A percentile compares a stretch with the other conserved stretches of the same genome.
Conservation (phyloP, 2,888 invertebrate genomes). For the Hoplodrina blanda region DNA sequence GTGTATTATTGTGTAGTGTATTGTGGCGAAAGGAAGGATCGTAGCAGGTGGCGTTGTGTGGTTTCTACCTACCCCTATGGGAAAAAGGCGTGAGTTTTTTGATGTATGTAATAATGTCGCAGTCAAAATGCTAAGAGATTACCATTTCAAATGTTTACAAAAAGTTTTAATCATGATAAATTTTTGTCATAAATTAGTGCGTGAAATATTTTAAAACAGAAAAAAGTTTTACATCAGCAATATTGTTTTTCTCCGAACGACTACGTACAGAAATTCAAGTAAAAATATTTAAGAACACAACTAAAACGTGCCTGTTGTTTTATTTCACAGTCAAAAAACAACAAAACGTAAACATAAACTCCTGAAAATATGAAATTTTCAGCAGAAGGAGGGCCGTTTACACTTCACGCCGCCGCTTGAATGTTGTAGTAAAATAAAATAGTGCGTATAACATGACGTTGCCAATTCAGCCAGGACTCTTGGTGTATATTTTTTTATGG, state of each 20-base stretch:
- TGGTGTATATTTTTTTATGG: slow-evolving; percentile 44
- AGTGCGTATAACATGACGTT: slow-evolving; percentile 53
- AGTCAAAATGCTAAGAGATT: neutral
- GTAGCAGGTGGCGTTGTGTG: too few species aligned
- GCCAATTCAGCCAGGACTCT: slow-evolving; percentile 41
- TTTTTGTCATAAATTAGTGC: neutral
- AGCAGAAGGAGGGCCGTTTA: slow-evolving; percentile 30
- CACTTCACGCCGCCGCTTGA: slow-evolving; percentile 41
- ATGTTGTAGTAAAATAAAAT: slow-evolving; percentile 61
- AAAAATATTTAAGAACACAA: slow-evolving; percentile 8
- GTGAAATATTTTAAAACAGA: neutral
- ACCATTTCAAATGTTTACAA: neutral
- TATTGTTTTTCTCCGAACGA: neutral
- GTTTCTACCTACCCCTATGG: too few species aligned
- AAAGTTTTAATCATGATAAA: neutral
- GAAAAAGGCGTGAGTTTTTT: too few species aligned
- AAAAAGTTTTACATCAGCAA: neutral
- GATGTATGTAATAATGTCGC: too few species aligned
- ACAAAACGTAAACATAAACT: slow-evolving; percentile 21
- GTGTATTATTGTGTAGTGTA: too few species aligned
- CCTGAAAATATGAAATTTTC: slow-evolving; percentile 51
- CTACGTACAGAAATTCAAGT: neutral
- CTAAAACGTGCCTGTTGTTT: slow-evolving; percentile 10
- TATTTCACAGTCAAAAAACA: slow-evolving; percentile 7
- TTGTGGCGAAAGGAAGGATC: too few species aligned